Percentiles rank a stretch among this genome's conserved stretches.
Conservation (phyloP, 2,888 invertebrate species). For the Myopa tessellatipennis region DNA sequence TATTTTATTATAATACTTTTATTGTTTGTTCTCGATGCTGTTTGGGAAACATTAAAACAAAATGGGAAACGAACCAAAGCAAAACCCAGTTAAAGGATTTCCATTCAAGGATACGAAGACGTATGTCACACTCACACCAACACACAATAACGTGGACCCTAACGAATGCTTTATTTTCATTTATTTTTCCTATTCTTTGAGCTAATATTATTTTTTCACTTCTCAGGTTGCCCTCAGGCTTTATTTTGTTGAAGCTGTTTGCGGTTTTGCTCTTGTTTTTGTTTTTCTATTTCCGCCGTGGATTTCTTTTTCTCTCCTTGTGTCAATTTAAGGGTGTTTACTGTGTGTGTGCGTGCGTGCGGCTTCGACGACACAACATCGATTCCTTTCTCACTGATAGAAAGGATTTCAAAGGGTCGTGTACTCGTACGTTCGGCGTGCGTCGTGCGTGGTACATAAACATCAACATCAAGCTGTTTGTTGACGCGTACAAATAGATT, state of each 20-base stretch:
- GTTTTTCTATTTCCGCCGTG: conserved; percentile 1
- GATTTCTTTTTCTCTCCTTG: background rate
- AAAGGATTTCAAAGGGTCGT: no score
- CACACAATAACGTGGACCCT: conserved; percentile 15
- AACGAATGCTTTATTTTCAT: conserved; percentile 17
- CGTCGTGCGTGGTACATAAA: conserved; percentile 14
- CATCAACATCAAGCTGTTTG: conserved; percentile 50
- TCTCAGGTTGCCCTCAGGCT: background rate
- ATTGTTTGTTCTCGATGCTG: background rate
- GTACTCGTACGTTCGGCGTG: conserved; percentile 1
- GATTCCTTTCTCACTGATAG: no score
- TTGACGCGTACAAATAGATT: conserved; percentile 65
- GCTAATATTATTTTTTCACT: conserved; percentile 35
- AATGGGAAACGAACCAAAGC: background rate
- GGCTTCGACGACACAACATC: no score
- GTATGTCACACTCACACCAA: conserved; percentile 32
- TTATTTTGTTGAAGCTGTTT: conserved; percentile 1
- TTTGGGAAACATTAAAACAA: background rate
- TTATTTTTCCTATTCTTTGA: conserved; percentile 18
- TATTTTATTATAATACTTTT: background rate
- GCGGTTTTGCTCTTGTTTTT: conserved; percentile 4
- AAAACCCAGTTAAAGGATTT: conserved; percentile 22
- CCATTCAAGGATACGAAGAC: conserved; percentile 11
- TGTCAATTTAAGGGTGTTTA: background rate
- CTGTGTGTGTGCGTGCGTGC: conserved; percentile 5